Base-by-base conservation (phyloP, 1,140 invertebrate genomes). In the Drosophila quadrilineata region DNA sequence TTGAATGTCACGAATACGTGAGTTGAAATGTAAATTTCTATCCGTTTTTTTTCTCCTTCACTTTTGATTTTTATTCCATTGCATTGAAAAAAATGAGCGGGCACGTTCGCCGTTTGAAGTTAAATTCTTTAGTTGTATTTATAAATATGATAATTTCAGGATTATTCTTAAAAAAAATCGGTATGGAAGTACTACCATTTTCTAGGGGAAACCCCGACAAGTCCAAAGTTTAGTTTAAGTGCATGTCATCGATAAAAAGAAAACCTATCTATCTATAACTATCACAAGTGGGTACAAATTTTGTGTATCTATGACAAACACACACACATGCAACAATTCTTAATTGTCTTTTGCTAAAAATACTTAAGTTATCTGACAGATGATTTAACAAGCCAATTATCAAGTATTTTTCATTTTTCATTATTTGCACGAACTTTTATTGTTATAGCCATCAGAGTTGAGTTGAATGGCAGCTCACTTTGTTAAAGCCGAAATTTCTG, bases 91-190 rank as follows among this genome's bases (percentile, higher is more conserved):
- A 50, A 75, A 70, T 16, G 50, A 62, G 17, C 31, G 19, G 50
- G 35, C 74, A 76, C 74, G 74, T 76, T 57, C 72, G 73, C 68
- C 57, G 28, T 76, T 68, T 68, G 54, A 77, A 63, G 68, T 29
- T 35, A 54, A 45, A 12, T 48, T 62, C 54, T 14, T 24, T 56
- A 22, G 38, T 52, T 49, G 48, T 22, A 29, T 67, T 19, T 28
- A 31, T 41, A 17, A 8, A 0, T 24, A 22, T 28, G 6, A 3
- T 17, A 22, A 43, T n/a, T n/a, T n/a, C n/a, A n/a, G n/a, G n/a
- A n/a, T n/a, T n/a, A n/a, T n/a, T n/a, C n/a, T n/a, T n/a, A n/a
- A n/a, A n/a, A n/a, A n/a, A n/a, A n/a, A n/a, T n/a, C n/a, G n/a
- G n/a, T n/a, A n/a, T n/a, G n/a, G n/a, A n/a, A n/a, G n/a, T n/a